Evolutionary conservation across 2,888 invertebrate genomes (phyloP).

Genomic region (Stenotaenia linearis): DNA sequence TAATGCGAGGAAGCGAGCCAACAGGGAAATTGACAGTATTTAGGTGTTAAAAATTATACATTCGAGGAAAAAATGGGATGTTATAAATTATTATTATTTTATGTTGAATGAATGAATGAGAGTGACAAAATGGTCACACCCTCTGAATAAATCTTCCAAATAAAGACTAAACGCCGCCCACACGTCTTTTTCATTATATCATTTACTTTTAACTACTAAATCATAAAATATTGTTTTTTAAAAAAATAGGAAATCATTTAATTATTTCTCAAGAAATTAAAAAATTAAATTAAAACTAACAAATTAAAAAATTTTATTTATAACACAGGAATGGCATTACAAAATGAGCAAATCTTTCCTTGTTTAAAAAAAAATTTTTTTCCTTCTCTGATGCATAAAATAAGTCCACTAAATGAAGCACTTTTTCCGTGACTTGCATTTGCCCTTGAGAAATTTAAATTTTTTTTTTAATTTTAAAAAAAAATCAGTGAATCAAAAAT

Average conservation of each 20-base stretch:
- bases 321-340: neutral
- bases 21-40: neutral
- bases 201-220: neutral
- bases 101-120: neutral
- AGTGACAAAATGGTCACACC: neutral
- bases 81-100: neutral
- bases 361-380: neutral
- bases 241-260: no score
- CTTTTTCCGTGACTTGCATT: neutral
- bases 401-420: neutral
- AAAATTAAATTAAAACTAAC: no score
- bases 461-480: no score
- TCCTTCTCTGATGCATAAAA: neutral
- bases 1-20: neutral
- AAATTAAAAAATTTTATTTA: no score
- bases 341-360: neutral
- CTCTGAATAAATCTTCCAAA: neutral
- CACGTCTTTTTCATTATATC: neutral
- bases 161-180: neutral
- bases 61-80: neutral
- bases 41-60: neutral
- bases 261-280: no score
- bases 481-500: neutral
- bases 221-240: no score
- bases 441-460: neutral